A percentile compares a stretch with the other conserved stretches of the same genome.
phyloP scores from a whole-genome alignment of 2,113 vertebrate species.

The Nicator chloris region DNA sequence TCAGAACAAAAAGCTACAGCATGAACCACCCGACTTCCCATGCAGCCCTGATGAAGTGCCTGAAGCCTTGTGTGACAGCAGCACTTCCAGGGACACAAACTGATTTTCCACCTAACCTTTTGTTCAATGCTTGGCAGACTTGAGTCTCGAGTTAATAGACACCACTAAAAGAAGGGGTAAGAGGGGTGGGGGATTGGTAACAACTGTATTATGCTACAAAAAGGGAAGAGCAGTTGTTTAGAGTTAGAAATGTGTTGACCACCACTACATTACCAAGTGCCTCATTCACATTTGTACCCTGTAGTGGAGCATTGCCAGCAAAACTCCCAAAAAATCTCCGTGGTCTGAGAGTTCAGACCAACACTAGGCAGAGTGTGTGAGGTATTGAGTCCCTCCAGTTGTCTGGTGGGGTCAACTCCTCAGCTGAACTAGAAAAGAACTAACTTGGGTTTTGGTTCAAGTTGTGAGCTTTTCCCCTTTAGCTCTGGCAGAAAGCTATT shows the following conservation, averaged over 20 bases:
- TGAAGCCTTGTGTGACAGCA: not conserved
- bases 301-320: not conserved
- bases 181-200: not conserved
- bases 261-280: not conserved
- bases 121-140: not conserved
- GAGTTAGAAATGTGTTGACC: conserved; percentile 37
- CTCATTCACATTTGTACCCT: not conserved
- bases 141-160: not conserved
- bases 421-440: not conserved
- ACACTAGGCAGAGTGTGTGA: not conserved
- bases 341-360: not conserved
- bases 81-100: not conserved
- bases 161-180: not conserved
- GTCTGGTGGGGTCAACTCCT: not conserved
- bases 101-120: not conserved
- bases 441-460: not conserved
- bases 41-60: not conserved
- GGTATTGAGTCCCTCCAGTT: not conserved
- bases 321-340: not conserved
- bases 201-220: not conserved
- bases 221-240: not conserved
- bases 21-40: not conserved
- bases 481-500: conserved; percentile 15
- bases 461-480: not conserved
- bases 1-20: not conserved